Percentiles rank a stretch among this genome's conserved stretches.
phyloP scores from a whole-genome alignment of 2,797 vertebrate genomes.

The Hoplostethus mediterraneus region DNA sequence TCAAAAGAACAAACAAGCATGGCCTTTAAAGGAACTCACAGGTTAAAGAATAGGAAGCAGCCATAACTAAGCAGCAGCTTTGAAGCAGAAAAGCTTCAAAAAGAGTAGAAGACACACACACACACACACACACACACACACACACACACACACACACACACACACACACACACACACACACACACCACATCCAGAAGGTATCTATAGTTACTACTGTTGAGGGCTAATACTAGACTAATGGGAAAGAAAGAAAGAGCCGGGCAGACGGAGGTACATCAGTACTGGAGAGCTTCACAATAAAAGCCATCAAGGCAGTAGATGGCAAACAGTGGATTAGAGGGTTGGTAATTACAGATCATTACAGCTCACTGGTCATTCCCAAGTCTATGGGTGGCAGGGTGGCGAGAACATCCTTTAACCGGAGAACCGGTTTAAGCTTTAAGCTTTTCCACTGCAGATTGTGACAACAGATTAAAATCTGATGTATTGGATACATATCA shows the following conservation, averaged over 20 bases:
- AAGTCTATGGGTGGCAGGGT: conserved; percentile 39
- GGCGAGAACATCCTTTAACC: conserved; percentile 42
- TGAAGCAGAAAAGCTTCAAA: conserved; percentile 1
- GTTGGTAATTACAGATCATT: conserved; percentile 67
- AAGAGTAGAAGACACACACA: neutral
- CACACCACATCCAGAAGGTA: conserved; percentile 11
- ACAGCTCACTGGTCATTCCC: conserved; percentile 50
- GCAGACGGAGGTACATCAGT: neutral
- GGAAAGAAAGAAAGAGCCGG: conserved; percentile 26
- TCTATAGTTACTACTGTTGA: conserved; percentile 30
- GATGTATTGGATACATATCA: no score
- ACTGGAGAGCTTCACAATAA: conserved; percentile 23
- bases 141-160: neutral
- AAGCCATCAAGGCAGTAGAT: conserved; percentile 39
- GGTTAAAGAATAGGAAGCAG: conserved; percentile 18
- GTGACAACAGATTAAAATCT: no score
- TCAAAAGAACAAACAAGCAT: conserved; percentile 32
- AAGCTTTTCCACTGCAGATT: no score
- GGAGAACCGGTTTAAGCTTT: conserved; percentile 6
- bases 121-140: conserved; percentile 7
- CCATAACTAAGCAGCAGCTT: no score
- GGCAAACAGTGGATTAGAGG: conserved; percentile 63
- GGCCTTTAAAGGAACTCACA: conserved; percentile 40
- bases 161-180: neutral
- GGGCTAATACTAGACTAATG: neutral